These are phyloP conservation scores for Tupaia tana DNA, from an alignment of 2,113 vertebrate genomes.

Conservation along the genomic window DNA sequence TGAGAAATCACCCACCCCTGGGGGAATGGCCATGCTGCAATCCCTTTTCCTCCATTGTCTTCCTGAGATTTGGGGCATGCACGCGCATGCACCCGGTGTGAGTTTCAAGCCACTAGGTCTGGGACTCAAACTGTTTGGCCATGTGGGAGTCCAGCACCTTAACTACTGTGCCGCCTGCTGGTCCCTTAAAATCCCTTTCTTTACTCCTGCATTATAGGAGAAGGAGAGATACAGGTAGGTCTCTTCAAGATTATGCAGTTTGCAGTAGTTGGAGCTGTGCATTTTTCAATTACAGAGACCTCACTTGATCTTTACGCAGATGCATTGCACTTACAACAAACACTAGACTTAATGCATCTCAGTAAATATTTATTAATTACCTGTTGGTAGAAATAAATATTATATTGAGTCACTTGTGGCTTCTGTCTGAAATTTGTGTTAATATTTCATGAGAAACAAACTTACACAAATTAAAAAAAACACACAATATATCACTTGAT, in stretches of 20 bases:
- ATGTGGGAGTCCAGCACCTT: no score
- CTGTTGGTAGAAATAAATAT: not conserved
- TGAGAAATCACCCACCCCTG: no score
- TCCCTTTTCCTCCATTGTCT: no score
- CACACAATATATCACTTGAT: not conserved
- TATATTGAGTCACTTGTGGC: not conserved
- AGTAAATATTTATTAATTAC: not conserved
- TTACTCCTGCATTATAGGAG: not conserved
- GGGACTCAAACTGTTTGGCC: no score
- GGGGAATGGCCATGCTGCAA: no score
- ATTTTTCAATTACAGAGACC: not conserved
- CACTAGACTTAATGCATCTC: slow-evolving; percentile 6
- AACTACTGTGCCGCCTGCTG: no score
- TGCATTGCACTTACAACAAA: not conserved
- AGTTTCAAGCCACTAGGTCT: no score
- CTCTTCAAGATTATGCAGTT: not conserved
- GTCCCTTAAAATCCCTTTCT: not conserved
- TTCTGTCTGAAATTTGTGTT: slow-evolving; percentile 38
- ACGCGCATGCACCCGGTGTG: no score
- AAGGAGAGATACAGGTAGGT: not conserved
- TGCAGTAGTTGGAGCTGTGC: not conserved
- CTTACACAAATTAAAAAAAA: not conserved
- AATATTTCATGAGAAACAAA: not conserved
- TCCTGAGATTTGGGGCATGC: no score
- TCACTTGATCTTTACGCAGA: not conserved